Percentiles rank a stretch among this genome's conserved stretches.
These are phyloP conservation scores for Ericerus pela DNA, from an alignment of 1,140 invertebrate species.

Conservation along the genomic window DNA sequence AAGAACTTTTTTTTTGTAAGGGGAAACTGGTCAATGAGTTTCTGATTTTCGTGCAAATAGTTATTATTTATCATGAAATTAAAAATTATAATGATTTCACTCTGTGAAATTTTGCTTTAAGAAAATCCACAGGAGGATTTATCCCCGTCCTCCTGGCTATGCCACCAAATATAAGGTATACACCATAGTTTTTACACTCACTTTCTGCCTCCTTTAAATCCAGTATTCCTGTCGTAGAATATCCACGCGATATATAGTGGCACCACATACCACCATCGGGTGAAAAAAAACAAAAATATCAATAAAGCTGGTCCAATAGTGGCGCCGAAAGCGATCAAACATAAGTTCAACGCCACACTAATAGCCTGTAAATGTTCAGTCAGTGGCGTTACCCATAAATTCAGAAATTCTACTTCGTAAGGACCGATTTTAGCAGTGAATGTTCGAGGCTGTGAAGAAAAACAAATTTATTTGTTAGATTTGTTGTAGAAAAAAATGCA, in stretches of 20 bases:
- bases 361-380: neutral
- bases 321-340: neutral
- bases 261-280: neutral
- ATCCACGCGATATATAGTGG: neutral
- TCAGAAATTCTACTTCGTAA: neutral
- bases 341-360: neutral
- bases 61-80: too few species aligned
- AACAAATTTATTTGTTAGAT: too few species aligned
- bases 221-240: neutral
- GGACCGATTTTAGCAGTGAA: neutral
- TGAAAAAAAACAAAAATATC: neutral
- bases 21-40: too few species aligned
- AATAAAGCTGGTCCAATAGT: neutral
- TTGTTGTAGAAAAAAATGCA: too few species aligned
- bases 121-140: too few species aligned
- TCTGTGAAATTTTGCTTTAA: too few species aligned
- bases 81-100: too few species aligned
- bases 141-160: too few species aligned
- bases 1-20: too few species aligned
- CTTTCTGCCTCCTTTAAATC: conserved; percentile 1
- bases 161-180: too few species aligned
- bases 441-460: neutral
- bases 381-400: neutral
- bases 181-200: too few species aligned
- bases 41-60: too few species aligned